Conservation (phyloP, 1,140 invertebrate genomes). For the Aphelenchoides fujianensis region DNA sequence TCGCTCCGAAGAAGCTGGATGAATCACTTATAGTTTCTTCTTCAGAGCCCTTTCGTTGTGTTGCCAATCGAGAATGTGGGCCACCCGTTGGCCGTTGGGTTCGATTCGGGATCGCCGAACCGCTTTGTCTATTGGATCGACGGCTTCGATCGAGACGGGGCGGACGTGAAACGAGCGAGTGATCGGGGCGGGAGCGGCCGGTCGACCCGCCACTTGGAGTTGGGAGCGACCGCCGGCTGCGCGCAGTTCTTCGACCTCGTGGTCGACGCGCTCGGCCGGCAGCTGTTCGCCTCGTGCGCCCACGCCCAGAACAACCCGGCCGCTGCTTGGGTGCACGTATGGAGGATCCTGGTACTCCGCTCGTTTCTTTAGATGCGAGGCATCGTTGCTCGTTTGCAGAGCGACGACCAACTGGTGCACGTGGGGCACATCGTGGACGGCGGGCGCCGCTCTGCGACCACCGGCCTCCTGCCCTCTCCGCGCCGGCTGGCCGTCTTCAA, state of each 20-base stretch:
- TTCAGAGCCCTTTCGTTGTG: conserved; percentile 10
- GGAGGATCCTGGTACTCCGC: conserved; percentile 18
- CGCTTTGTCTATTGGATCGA: conserved; percentile 29
- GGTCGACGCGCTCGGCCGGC: conserved; percentile 21
- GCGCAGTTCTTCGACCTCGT: conserved; percentile 25
- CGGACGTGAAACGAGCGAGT: conserved; percentile 3
- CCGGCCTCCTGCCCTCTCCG: conserved; percentile 13
- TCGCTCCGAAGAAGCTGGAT: not conserved
- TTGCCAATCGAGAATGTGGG: conserved; percentile 26
- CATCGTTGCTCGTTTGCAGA: conserved; percentile 1
- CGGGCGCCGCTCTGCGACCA: not conserved
- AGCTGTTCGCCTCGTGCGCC: conserved; percentile 26
- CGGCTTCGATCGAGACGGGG: conserved; percentile 22
- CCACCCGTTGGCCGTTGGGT: conserved; percentile 1
- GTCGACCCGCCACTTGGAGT: conserved; percentile 8
- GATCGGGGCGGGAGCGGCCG: not conserved
- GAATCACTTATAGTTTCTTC: not conserved
- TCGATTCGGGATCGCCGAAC: conserved; percentile 19
- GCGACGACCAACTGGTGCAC: conserved; percentile 17
- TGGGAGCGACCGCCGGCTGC: conserved; percentile 8
- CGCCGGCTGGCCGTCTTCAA: conserved; percentile 20
- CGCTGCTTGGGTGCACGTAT: conserved; percentile 25
- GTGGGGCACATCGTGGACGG: conserved; percentile 27
- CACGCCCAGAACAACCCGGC: not conserved
- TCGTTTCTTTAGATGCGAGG: no score